Base-by-base conservation (phyloP, 2,888 invertebrate species). In the Xanthorhoe spadicearia region DNA sequence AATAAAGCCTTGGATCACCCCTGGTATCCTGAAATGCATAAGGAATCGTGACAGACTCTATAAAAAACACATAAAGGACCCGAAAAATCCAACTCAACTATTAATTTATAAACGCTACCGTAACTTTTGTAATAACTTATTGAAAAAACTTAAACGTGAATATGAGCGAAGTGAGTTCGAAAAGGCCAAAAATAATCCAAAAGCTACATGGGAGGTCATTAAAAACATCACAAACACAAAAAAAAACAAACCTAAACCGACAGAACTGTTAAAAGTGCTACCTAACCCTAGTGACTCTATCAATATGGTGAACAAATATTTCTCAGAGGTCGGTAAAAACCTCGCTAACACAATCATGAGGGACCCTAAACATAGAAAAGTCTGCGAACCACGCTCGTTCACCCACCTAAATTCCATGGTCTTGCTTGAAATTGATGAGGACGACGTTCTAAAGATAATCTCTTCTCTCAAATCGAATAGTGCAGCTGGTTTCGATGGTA, bases 401-500 rank as follows among this genome's bases (percentile, higher is more conserved):
- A 43, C 43, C 3, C 10, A 43, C 2, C 43, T 13, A 13, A n/a
- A 43, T 10, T 60, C 68, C 4, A 62, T 60, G 55, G 62, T 17
- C 5, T 15, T 68, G 10, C 19, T 58, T 10, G n/a, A 9, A 0
- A 48, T 52, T 5, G 68, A 69, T 15, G 8, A 28, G 7, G 28
- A 10, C 1, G 69, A 69, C 17, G 58, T 66, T 9, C 52, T 59
- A 2, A 38, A 32, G 9, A 50, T 53, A 7, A 66, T 69, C 0
- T 9, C 50, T 2, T 35, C 35, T 35, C 58, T 69, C 1, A 59
- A 61, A 49, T 3, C 10, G 0, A 53, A 61, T 6, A 32, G 64
- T 53, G 61, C 66, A 13, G 53, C 57, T 18, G 66, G 64, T 4
- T 70, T 66, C 57, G 66, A 69, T 43, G 61, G 59, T 2, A 66